Base-by-base conservation (phyloP, 2,888 invertebrate species). In the Plagodis dolabraria region DNA sequence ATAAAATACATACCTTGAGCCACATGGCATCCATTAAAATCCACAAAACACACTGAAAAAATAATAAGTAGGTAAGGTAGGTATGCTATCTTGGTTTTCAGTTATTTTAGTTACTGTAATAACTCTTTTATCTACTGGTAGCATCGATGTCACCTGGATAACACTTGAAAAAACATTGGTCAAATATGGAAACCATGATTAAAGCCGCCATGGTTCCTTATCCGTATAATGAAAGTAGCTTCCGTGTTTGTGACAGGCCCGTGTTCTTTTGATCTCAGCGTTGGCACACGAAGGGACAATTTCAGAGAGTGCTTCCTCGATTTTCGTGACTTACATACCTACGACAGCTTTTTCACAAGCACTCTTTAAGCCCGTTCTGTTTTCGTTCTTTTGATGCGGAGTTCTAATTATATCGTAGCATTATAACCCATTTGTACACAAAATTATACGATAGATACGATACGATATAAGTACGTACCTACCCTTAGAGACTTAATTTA, bases 191-290 rank as follows among this genome's bases (percentile, higher is more conserved):
- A 62, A 45, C 45, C 54, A 40, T 40, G 40, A 59, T 53, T 55
- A 52, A 50, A 45, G 33, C 40, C n/a, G 22, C 52, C 22, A 49
- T 55, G 64, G 54, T 57, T 64, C 52, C 42, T 36, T 56, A 55
- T n/a, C 54, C 44, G 55, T 49, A 47, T 57, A 59, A 64, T 59
- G 57, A 64, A 63, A 61, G 43, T 53, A 53, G 61, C 55, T 55
- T 63, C 51, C 54, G 60, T 66, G 66, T 67, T 65, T 69, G 65
- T 61, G 67, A 65, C 63, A 60, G 59, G 49, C 65, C 54, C 57
- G 50, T 59, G 56, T 64, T 67, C 69, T 73, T 77, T 76, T 76
- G 74, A 72, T 73, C 67, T 70, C 65, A 48, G 43, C 63, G 59
- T 60, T 62, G 67, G 67, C 65, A 65, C 70, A 70, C 63, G 57